These are phyloP conservation scores for Poeciliopsis occidentalis DNA, from an alignment of 2,113 vertebrate species.

Conservation along the genomic window DNA sequence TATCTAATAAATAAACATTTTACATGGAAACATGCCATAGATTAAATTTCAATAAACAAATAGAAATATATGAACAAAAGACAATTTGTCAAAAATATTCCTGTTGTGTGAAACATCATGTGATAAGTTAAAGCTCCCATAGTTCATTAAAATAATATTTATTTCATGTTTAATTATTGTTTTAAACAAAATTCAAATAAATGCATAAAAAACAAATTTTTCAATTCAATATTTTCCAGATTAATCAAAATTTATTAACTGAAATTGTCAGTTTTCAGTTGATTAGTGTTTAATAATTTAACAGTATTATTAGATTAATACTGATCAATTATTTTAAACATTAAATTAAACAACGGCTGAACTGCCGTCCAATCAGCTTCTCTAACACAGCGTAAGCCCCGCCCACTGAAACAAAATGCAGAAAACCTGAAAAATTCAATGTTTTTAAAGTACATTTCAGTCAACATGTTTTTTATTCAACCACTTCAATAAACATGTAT, in stretches of 20 bases:
- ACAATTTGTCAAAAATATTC: too few species aligned
- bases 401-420: not conserved
- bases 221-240: too few species aligned
- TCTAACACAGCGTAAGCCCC: not conserved
- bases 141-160: too few species aligned
- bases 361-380: not conserved
- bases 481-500: not conserved
- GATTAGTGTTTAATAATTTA: too few species aligned
- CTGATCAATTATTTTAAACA: not conserved
- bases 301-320: too few species aligned
- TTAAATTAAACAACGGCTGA: not conserved
- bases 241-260: not conserved
- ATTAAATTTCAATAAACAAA: not conserved
- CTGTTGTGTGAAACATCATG: too few species aligned
- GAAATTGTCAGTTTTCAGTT: not conserved
- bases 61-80: not conserved
- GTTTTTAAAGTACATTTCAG: too few species aligned
- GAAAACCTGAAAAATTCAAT: too few species aligned
- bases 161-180: too few species aligned
- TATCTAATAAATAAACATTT: not conserved
- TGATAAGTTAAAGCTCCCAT: too few species aligned
- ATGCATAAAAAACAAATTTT: not conserved
- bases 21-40: not conserved
- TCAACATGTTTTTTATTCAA: not conserved
- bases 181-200: not conserved